Percentiles rank a stretch among this genome's conserved stretches.
phyloP scores from a whole-genome alignment of 2,113 vertebrate species.

The Trichomycterus rosablanca region DNA sequence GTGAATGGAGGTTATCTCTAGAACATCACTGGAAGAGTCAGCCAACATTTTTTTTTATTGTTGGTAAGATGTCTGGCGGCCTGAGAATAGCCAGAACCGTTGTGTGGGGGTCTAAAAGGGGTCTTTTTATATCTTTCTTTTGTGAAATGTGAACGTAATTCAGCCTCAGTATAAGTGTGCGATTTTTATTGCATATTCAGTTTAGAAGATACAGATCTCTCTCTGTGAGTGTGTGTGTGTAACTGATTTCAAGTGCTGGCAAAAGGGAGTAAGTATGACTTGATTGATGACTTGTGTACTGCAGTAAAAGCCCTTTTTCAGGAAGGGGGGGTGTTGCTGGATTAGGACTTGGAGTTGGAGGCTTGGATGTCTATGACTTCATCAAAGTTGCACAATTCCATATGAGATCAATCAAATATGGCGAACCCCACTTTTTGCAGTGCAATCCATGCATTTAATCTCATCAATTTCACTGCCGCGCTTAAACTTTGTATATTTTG shows the following conservation, averaged over 20 bases:
- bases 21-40: background rate
- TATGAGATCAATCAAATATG: conserved; percentile 58
- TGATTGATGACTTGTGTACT: conserved; percentile 65
- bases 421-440: conserved; percentile 41
- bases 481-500: conserved; percentile 14
- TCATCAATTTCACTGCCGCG: conserved; percentile 42
- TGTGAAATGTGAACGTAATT: conserved; percentile 42
- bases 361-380: conserved; percentile 51
- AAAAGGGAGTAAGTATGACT: conserved; percentile 31
- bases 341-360: conserved; percentile 42
- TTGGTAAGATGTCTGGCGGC: no score
- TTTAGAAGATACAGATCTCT: background rate
- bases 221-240: background rate
- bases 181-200: background rate
- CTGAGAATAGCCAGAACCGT: no score
- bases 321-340: conserved; percentile 20
- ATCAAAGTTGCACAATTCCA: conserved; percentile 44
- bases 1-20: background rate
- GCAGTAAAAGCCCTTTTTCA: conserved; percentile 50
- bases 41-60: background rate
- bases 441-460: conserved; percentile 50
- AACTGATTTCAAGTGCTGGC: conserved; percentile 31
- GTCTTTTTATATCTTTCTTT: no score
- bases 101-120: no score
- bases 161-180: conserved; percentile 23